Evolutionary conservation across 2,113 vertebrate genomes (phyloP).

Genomic region (Scomber colias): DNA sequence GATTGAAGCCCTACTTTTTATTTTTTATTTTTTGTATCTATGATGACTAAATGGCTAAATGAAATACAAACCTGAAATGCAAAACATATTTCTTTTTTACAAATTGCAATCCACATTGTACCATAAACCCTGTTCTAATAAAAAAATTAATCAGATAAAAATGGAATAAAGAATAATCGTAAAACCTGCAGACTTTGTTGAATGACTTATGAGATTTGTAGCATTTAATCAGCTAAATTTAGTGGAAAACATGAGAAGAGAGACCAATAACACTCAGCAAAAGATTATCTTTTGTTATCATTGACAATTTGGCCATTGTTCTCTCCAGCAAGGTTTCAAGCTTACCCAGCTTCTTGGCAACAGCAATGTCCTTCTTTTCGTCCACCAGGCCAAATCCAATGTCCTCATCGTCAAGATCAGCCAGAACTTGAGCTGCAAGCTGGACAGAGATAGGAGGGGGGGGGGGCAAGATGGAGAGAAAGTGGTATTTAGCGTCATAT

Average conservation of each 20-base stretch:
- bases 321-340: not conserved
- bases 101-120: not conserved
- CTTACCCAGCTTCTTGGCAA: conserved; percentile 93
- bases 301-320: not conserved
- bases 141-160: no score
- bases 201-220: not conserved
- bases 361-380: conserved; percentile 86
- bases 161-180: no score
- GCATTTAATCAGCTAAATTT: not conserved
- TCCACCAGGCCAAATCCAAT: conserved; percentile 93
- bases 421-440: conserved; percentile 94
- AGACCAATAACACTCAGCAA: not conserved
- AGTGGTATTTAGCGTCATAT: not conserved
- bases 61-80: not conserved
- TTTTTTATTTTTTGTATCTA: no score
- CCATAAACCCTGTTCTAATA: not conserved
- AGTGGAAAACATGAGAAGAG: not conserved
- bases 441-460: conserved; percentile 56
- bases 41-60: not conserved
- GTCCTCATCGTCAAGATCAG: conserved; percentile 90
- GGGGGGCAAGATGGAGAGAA: not conserved
- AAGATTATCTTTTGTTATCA: not conserved
- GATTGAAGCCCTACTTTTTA: no score
- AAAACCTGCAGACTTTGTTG: no score
- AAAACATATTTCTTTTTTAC: no score